Base-by-base conservation (phyloP, 2,113 vertebrate genomes). In the Trematomus loennbergii region DNA sequence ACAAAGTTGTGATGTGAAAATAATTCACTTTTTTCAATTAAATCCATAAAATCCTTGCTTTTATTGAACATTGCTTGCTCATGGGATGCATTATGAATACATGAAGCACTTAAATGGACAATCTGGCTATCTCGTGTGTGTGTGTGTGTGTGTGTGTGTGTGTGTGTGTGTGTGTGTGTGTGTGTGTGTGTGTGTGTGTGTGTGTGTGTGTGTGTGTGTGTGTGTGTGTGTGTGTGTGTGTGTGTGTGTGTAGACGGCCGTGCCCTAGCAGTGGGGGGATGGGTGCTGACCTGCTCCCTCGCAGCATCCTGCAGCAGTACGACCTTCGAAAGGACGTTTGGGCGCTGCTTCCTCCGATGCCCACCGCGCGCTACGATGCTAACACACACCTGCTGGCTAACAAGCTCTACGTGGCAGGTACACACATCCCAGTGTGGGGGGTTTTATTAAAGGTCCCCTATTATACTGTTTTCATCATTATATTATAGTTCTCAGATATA, bases 311-410 rank as follows among this genome's bases (percentile, higher is more conserved):
- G 67, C 98, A 99, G 85, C 97, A 99, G 92, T 99, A 99, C 0
- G 98, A 99, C 90, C 95, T 95, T 89, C 95, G 98, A 48, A 99
- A 99, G 91, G 98, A 99, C 66, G 95, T 98, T 88, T 99, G 98
- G 98, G 97, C 97, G 15, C 95, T 97, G 0, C 95, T 99, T 77
- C 97, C 97, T 0, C 95, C 96, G 54, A 98, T 99, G 97, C 96
- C 96, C 57, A 98, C 97, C 0, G 96, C 98, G 0, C 95, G 98
- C 65, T 99, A 99, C 0, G 97, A 97, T 4, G 95, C 97, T 89
- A 97, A 95, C 0, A 94, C 95, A 75, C 94, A 97, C 81, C 95
- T 99, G 57, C 89, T 96, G 80, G 97, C 95, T 85, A 93, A 92
- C 91, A 99, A 97, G 90, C 96, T 99, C 94, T 98, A 98, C 1